Evolutionary conservation across 2,888 invertebrate genomes (phyloP).

Genomic region (Catocala nupta): DNA sequence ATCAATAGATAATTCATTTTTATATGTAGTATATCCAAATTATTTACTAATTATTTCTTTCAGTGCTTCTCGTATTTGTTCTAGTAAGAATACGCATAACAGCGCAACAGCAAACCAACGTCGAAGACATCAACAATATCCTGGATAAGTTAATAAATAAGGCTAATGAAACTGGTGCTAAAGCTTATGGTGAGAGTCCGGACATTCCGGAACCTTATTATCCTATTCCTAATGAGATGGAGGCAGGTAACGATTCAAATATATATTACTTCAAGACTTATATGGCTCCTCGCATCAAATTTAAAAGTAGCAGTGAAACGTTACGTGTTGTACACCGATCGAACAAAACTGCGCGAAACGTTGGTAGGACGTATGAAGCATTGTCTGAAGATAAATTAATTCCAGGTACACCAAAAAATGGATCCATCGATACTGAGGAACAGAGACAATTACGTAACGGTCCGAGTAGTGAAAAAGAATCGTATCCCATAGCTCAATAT

Average conservation of each 20-base stretch:
- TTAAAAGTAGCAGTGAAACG: conserved; percentile 25
- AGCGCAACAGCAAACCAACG: conserved; percentile 26
- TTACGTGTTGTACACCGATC: conserved; percentile 1
- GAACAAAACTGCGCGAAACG: conserved; percentile 21
- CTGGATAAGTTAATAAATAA: conserved; percentile 53
- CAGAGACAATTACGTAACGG: conserved; percentile 10
- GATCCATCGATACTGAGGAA: conserved; percentile 1
- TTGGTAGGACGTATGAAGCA: conserved; percentile 7
- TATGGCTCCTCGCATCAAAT: conserved; percentile 23
- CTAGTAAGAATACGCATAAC: conserved; percentile 12
- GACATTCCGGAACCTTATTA: background rate
- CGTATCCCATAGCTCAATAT: conserved; percentile 5
- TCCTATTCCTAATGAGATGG: conserved; percentile 11
- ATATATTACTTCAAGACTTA: conserved; percentile 52
- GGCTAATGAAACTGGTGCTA: conserved; percentile 22
- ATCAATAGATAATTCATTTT: background rate
- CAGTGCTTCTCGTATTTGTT: conserved; percentile 27
- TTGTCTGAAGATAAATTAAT: conserved; percentile 21
- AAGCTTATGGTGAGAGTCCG: background rate
- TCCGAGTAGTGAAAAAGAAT: conserved; percentile 5
- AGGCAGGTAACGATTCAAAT: conserved; percentile 50
- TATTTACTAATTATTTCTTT: conserved; percentile 22
- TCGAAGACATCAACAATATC: conserved; percentile 49
- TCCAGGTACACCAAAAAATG: conserved; percentile 23
- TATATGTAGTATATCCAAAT: background rate